Conservation (phyloP, 2,888 invertebrate species). For the Himalopsyche tibetana region DNA sequence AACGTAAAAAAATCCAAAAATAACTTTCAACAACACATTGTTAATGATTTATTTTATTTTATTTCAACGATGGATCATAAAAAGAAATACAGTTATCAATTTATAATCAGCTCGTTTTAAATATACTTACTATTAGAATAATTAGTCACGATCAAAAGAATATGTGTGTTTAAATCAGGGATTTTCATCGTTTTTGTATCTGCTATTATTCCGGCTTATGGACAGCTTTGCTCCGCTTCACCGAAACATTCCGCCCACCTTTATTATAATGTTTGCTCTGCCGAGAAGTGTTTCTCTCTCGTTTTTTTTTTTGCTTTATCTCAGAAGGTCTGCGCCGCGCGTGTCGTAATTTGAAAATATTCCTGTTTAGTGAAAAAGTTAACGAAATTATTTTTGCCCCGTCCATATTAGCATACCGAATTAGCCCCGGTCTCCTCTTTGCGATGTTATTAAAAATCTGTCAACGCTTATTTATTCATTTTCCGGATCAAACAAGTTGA, state of each 20-base stretch:
- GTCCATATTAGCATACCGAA: constrained; percentile 56
- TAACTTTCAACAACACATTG: too few species aligned
- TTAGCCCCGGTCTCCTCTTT: constrained; percentile 44
- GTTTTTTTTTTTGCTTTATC: constrained; percentile 46
- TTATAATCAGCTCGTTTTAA: too few species aligned
- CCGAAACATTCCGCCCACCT: constrained; percentile 27
- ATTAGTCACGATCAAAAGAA: too few species aligned
- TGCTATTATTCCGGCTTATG: constrained; percentile 16
- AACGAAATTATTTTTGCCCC: constrained; percentile 58
- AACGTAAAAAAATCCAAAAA: too few species aligned
- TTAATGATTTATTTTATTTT: too few species aligned
- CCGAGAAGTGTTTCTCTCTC: constrained; percentile 51
- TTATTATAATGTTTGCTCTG: constrained; percentile 56
- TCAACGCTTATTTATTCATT: constrained; percentile 37
- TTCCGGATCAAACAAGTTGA: constrained; percentile 11
- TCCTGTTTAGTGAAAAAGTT: constrained; percentile 58
- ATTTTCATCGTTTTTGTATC: constrained; percentile 36
- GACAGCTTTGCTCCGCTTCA: background rate
- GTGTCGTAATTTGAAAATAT: constrained; percentile 56
- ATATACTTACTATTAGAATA: too few species aligned
- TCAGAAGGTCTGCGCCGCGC: constrained; percentile 29
- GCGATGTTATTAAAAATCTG: constrained; percentile 38
- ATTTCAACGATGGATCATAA: too few species aligned
- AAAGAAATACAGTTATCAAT: too few species aligned
- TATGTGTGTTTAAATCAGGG: too few species aligned